Base-by-base conservation (phyloP, 1,140 invertebrate genomes). In the Mamestra configurata region DNA sequence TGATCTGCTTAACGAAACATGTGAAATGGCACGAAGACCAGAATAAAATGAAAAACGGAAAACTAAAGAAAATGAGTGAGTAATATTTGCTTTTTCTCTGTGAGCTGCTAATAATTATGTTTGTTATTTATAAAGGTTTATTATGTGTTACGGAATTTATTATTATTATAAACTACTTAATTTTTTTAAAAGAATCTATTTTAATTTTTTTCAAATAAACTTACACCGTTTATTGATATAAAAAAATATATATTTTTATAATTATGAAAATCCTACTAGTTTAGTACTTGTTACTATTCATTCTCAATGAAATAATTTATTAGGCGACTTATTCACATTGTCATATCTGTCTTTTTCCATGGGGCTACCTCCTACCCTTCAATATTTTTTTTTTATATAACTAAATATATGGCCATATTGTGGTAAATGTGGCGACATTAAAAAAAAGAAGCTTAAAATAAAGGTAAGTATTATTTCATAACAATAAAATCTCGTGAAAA, bases 1-100 rank as follows among this genome's bases (percentile, higher is more conserved):
- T 93, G 27, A 89, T 86, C 49, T 84, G 83, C 46, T 77, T 94
- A 22, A 90, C 91, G 11, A 92, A 91, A 81, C 92, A 94, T 84
- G 90, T 94, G 0, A 85, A 86, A 55, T 89, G 86, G 84, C 92
- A 94, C 79, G 90, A 93, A 10, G 85, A 88, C 22, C 77, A 87
- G 40, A 89, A 88, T 57, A 88, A 81, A 57, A 80, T 24, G 80
- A 82, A 35, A 61, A 46, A 18, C 49, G 7, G n/a, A 11, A 2
- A 35, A 15, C 73, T 82, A 27, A 27, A 57, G 7, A 85, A 86
- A 78, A 43, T 82, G 31, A 87, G 91, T 92, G 72, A 88, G 88
- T 89, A 64, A 75, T 72, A 27, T 49, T 59, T 70, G 31, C 6
- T 31, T 31, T 31, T 59, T 59, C 31, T 24, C 20, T 59, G 4